A percentile compares a stretch with the other conserved stretches of the same genome.
Evolutionary conservation across 1,140 invertebrate genomes (phyloP).

Genomic region (Lasioglossum albipes): DNA sequence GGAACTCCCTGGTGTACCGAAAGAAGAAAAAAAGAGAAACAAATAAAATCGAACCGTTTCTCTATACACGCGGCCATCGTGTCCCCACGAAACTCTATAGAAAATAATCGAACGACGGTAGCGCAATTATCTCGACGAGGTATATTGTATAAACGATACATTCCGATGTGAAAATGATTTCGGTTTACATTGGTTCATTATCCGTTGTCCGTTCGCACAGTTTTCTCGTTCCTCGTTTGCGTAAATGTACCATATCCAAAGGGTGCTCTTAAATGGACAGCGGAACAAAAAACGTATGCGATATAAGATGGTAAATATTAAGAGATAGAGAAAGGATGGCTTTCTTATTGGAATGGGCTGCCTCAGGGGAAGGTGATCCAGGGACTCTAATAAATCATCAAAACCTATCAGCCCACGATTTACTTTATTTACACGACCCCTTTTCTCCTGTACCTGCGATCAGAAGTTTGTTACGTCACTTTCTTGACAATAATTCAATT

Average conservation of each 20-base stretch:
- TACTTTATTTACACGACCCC: slow-evolving; percentile 23
- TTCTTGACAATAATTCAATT: neutral
- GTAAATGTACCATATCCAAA: slow-evolving; percentile 66
- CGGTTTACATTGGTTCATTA: slow-evolving; percentile 27
- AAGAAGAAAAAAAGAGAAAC: neutral
- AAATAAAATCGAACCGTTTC: neutral
- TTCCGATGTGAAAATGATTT: slow-evolving; percentile 38
- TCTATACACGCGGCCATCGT: neutral
- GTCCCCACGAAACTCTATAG: slow-evolving; percentile 21
- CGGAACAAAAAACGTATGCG: slow-evolving; percentile 52
- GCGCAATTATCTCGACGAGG: slow-evolving; percentile 21
- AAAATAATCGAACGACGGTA: slow-evolving; percentile 10
- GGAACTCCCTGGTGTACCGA: neutral
- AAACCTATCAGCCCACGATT: slow-evolving; percentile 44
- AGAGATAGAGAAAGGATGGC: slow-evolving; percentile 48
- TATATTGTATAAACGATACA: slow-evolving; percentile 26
- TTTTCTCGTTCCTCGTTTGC: slow-evolving; percentile 56
- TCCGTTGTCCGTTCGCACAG: slow-evolving; percentile 46
- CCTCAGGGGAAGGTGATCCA: slow-evolving; percentile 62
- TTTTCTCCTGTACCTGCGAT: neutral
- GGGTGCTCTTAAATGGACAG: slow-evolving; percentile 64
- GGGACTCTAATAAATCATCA: slow-evolving; percentile 64
- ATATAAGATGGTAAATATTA: slow-evolving; percentile 41
- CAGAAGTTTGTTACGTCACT: too few species aligned
- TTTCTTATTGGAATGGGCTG: slow-evolving; percentile 60